Evolutionary conservation across 2,888 invertebrate genomes (phyloP).

Genomic region (Eupelmus urozonus): DNA sequence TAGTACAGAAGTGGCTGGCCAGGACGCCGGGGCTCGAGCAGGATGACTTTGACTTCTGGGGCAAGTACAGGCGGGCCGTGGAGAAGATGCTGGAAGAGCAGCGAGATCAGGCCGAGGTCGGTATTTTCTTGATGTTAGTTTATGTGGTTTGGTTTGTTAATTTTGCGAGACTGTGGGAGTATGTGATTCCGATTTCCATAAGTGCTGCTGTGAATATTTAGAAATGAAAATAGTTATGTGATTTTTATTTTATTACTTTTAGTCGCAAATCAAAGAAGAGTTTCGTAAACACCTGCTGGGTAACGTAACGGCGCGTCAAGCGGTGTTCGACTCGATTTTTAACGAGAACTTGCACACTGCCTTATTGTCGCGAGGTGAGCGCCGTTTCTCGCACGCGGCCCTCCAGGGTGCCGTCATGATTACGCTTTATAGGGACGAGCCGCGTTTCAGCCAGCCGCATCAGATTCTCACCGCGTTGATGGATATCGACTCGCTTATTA

Average conservation of each 20-base stretch:
- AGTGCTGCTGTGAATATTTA: no score
- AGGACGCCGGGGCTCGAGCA: constrained; percentile 94
- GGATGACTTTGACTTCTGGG: constrained; percentile 93
- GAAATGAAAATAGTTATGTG: no score
- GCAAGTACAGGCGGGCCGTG: constrained; percentile 89
- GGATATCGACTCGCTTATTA: constrained; percentile 98
- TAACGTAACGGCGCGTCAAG: constrained; percentile 88
- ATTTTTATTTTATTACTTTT: constrained; percentile 61
- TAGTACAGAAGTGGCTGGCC: constrained; percentile 96
- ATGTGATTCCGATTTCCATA: no score
- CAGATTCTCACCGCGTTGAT: constrained; percentile 95
- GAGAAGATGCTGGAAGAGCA: constrained; percentile 85
- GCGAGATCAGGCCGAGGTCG: constrained; percentile 82
- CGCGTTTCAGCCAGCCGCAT: constrained; percentile 98
- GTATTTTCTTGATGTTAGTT: neutral
- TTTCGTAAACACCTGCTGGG: constrained; percentile 83
- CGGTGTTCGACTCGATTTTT: constrained; percentile 94
- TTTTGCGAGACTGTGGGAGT: no score
- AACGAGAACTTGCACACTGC: constrained; percentile 90
- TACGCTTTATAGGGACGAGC: constrained; percentile 97
- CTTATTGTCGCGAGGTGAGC: constrained; percentile 90
- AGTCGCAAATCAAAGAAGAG: constrained; percentile 82
- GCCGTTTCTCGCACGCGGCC: constrained; percentile 93
- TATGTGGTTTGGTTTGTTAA: no score
- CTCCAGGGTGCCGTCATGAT: constrained; percentile 99